Conservation (phyloP, 2,888 invertebrate species). For the Caenorhabditis auriculariae region DNA sequence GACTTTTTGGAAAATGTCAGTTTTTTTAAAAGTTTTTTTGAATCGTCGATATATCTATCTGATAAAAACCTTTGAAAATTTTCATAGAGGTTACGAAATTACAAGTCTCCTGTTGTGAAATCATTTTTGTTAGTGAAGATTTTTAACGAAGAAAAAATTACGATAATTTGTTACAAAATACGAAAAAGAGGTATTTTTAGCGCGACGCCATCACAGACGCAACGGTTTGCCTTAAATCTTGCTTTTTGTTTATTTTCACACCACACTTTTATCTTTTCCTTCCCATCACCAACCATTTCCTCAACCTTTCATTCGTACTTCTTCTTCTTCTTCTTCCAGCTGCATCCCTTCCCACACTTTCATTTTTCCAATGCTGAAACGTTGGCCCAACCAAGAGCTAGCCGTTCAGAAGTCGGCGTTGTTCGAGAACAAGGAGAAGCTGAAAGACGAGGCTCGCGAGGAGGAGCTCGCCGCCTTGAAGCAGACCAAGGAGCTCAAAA, state of each 20-base stretch:
- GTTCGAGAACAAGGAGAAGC: conserved; percentile 46
- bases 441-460: conserved; percentile 50
- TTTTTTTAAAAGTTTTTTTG: background rate
- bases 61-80: background rate
- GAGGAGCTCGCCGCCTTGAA: conserved; percentile 56
- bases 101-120: background rate
- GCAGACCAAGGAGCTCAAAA: conserved; percentile 43
- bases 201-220: too few species aligned
- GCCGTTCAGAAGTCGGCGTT: conserved; percentile 58
- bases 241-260: too few species aligned
- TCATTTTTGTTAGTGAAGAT: background rate
- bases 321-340: background rate
- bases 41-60: background rate
- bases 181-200: too few species aligned
- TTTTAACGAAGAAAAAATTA: background rate
- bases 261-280: background rate
- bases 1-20: background rate
- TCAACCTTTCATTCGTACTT: conserved; percentile 2
- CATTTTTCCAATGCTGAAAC: too few species aligned
- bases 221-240: too few species aligned
- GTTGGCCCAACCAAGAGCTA: too few species aligned
- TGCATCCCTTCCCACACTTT: background rate
- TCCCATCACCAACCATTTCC: conserved; percentile 1
- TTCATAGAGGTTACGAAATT: background rate
- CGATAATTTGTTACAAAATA: background rate